Conservation (phyloP, 2,113 vertebrate genomes). For the Seriola rivoliana region DNA sequence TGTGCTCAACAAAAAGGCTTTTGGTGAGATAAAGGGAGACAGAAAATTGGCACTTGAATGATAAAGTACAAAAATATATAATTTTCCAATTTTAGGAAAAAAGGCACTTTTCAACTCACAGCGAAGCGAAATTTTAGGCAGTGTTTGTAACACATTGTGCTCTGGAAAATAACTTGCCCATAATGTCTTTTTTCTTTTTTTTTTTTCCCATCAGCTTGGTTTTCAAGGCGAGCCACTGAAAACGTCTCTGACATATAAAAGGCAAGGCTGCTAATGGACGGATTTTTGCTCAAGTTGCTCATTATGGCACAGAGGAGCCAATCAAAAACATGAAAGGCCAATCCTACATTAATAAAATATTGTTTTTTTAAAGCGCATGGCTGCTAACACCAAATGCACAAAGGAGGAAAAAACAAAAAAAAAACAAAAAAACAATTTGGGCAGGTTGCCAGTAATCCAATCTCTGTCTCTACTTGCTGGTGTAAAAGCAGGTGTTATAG, state of each 20-base stretch:
- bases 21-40: slow-evolving; percentile 50
- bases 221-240: slow-evolving; percentile 3
- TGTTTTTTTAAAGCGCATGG: background rate
- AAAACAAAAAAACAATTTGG: background rate
- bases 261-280: slow-evolving; percentile 40
- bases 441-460: slow-evolving; percentile 45
- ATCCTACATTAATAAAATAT: slow-evolving; percentile 1
- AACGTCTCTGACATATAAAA: slow-evolving; percentile 9
- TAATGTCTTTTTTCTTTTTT: slow-evolving; percentile 5
- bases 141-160: slow-evolving; percentile 56
- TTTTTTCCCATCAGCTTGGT: slow-evolving; percentile 15
- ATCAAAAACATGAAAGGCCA: slow-evolving; percentile 26
- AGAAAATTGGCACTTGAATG: slow-evolving; percentile 69
- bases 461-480: slow-evolving; percentile 53
- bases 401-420: background rate
- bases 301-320: slow-evolving; percentile 1
- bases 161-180: slow-evolving; percentile 32
- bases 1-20: slow-evolving; percentile 50
- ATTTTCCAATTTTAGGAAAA: slow-evolving; percentile 56
- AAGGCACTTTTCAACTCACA: slow-evolving; percentile 70
- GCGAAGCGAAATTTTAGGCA: slow-evolving; percentile 51
- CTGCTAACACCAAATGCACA: background rate
- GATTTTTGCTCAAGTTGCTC: slow-evolving; percentile 37
- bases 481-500: slow-evolving; percentile 54
- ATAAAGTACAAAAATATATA: slow-evolving; percentile 71